phyloP scores from a whole-genome alignment of 2,888 invertebrate genomes.

The Listrodromus nycthemerus region DNA sequence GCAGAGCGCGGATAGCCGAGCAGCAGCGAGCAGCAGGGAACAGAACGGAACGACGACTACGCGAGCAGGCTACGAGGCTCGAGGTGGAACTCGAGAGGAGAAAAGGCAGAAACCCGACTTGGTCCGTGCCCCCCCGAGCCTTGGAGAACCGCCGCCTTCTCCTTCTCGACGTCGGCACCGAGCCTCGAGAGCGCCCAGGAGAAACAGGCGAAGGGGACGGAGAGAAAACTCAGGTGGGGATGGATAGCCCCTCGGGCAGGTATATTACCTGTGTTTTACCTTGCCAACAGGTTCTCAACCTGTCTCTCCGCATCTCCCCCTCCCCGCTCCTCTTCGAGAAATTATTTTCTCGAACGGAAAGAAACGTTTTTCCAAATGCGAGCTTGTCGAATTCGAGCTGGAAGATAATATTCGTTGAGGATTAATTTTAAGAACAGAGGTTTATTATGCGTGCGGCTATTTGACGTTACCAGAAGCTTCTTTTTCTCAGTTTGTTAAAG shows the following conservation, averaged over 20 bases:
- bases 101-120: constrained; percentile 72
- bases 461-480: no score
- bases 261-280: constrained; percentile 74
- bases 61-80: constrained; percentile 53
- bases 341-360: not conserved
- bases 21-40: constrained; percentile 43
- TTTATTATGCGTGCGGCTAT: no score
- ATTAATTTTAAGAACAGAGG: no score
- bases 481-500: no score
- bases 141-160: constrained; percentile 40
- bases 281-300: constrained; percentile 74
- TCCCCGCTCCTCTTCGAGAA: not conserved
- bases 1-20: not conserved
- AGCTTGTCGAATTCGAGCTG: not conserved
- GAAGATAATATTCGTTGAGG: not conserved
- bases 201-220: constrained; percentile 49
- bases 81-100: constrained; percentile 60
- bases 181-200: constrained; percentile 19
- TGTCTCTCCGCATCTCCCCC: constrained; percentile 29
- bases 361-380: not conserved
- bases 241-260: constrained; percentile 67
- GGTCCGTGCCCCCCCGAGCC: constrained; percentile 53
- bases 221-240: constrained; percentile 63
- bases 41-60: constrained; percentile 68
- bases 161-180: constrained; percentile 25